These are phyloP conservation scores for Ooceraea biroi DNA, from an alignment of 1,140 invertebrate genomes.

Conservation along the genomic window DNA sequence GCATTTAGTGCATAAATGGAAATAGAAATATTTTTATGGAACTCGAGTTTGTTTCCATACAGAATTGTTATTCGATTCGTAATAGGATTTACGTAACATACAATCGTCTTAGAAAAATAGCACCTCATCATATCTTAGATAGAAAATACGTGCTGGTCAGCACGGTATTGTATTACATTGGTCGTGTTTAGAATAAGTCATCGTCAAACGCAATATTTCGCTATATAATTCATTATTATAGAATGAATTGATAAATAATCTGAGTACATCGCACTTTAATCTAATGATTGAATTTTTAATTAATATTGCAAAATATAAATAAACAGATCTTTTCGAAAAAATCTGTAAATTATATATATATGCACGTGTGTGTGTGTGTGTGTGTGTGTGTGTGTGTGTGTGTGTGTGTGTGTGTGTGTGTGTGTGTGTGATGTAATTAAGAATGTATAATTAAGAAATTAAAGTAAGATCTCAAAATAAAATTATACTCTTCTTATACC, in stretches of 20 bases:
- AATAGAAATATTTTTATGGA: not conserved
- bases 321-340: not conserved
- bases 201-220: not conserved
- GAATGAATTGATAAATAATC: constrained; percentile 7
- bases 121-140: not conserved
- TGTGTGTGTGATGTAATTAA: too few species aligned
- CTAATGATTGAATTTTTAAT: not conserved
- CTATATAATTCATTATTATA: not conserved
- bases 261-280: not conserved
- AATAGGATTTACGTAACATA: not conserved
- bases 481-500: not conserved
- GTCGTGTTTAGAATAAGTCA: not conserved
- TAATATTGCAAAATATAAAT: not conserved
- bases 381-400: too few species aligned
- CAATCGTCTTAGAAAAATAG: not conserved
- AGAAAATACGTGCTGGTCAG: not conserved
- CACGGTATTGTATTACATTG: not conserved
- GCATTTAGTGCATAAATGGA: not conserved
- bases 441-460: too few species aligned
- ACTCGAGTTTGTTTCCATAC: not conserved
- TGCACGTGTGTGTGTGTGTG: too few species aligned
- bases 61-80: not conserved
- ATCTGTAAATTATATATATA: not conserved
- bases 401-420: too few species aligned
- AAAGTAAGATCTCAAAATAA: too few species aligned